phyloP scores from a whole-genome alignment of 2,797 vertebrate genomes.

The Morus bassanus region DNA sequence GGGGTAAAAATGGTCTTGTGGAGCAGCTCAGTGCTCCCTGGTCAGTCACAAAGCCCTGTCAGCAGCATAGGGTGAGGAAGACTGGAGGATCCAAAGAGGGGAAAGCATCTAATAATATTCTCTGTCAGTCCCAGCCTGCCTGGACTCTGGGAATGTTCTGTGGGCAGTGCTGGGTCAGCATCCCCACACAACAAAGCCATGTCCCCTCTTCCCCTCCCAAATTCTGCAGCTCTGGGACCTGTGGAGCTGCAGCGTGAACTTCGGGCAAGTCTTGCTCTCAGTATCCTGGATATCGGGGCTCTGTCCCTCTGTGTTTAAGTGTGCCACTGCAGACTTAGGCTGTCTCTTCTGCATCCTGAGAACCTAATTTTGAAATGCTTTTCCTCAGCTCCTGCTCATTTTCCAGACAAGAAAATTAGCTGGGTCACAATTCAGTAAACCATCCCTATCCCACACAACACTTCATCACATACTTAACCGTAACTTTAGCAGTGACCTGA shows the following conservation, averaged over 20 bases:
- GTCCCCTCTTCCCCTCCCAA: neutral
- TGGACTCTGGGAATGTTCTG: neutral
- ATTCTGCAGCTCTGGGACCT: neutral
- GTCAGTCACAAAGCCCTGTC: rapidly evolving
- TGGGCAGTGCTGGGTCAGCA: neutral
- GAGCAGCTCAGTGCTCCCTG: neutral
- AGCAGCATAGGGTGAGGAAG: neutral
- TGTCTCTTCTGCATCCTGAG: neutral
- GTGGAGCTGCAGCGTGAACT: neutral
- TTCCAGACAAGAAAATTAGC: neutral
- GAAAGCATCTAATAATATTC: neutral
- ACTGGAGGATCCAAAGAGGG: neutral
- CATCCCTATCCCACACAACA: neutral
- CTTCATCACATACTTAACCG: neutral
- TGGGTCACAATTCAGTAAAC: neutral
- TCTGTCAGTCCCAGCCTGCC: neutral
- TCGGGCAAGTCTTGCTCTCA: neutral
- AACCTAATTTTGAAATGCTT: neutral
- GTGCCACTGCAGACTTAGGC: neutral
- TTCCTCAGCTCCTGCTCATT: neutral
- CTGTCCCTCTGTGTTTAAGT: neutral
- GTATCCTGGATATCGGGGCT: neutral
- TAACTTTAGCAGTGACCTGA: neutral
- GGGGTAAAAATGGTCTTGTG: neutral
- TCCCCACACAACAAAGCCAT: rapidly evolving